Evolutionary conservation across 2,888 invertebrate species (phyloP).

Genomic region (Harpalus rufipes): DNA sequence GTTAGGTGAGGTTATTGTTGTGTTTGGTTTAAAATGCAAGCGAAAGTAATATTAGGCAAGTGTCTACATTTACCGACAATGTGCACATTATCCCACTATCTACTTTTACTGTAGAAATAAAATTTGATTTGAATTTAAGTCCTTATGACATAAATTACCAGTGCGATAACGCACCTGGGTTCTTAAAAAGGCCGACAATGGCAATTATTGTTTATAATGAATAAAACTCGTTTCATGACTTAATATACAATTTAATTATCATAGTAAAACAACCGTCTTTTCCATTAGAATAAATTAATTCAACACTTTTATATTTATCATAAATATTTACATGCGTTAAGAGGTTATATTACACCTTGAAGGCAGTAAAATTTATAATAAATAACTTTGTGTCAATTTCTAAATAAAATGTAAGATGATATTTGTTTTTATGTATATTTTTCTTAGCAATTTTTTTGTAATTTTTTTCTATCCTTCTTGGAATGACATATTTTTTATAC

Average conservation of each 20-base stretch:
- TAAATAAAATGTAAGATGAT: not conserved
- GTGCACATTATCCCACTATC: too few species aligned
- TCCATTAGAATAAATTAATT: slow-evolving; percentile 49
- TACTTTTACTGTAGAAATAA: too few species aligned
- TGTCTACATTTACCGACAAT: too few species aligned
- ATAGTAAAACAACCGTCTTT: slow-evolving; percentile 45
- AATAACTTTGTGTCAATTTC: slow-evolving; percentile 27
- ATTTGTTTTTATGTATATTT: too few species aligned
- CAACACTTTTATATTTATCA: slow-evolving; percentile 46
- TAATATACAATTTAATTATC: slow-evolving; percentile 43
- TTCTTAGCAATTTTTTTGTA: too few species aligned
- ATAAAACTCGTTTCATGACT: slow-evolving; percentile 44
- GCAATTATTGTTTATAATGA: slow-evolving; percentile 14
- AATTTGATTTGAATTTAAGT: not conserved
- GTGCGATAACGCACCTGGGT: not conserved
- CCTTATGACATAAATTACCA: not conserved
- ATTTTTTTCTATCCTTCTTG: not conserved
- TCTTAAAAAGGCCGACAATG: not conserved
- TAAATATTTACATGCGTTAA: slow-evolving; percentile 36
- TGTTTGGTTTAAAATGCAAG: too few species aligned
- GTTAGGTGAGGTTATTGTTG: too few species aligned
- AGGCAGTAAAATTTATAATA: slow-evolving; percentile 17
- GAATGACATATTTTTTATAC: not conserved
- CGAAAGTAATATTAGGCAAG: too few species aligned
- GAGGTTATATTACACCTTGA: slow-evolving; percentile 14